Evolutionary conservation across 2,888 invertebrate genomes (phyloP).

Genomic region (Acronicta aceris): DNA sequence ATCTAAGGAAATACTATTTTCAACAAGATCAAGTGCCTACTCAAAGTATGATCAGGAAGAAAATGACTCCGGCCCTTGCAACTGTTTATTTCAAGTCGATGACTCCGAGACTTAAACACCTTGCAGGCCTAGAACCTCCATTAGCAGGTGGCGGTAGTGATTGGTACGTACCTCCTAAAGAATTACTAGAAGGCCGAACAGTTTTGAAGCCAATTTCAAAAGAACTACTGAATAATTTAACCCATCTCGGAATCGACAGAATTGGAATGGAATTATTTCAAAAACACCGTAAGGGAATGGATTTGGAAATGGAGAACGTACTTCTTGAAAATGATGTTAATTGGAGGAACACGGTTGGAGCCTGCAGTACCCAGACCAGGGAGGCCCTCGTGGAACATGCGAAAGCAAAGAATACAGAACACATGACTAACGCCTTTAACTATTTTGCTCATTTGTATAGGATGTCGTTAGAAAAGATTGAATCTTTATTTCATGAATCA

Average conservation of each 20-base stretch:
- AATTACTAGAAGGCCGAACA: constrained; percentile 70
- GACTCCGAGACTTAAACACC: constrained; percentile 71
- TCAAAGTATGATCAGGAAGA: constrained; percentile 75
- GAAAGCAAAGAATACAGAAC: constrained; percentile 65
- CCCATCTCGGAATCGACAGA: constrained; percentile 69
- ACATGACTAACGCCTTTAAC: constrained; percentile 68
- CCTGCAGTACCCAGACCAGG: constrained; percentile 59
- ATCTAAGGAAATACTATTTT: constrained; percentile 76
- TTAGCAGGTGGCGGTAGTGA: constrained; percentile 79
- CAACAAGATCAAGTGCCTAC: constrained; percentile 78
- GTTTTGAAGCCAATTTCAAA: constrained; percentile 75
- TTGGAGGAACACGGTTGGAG: constrained; percentile 70
- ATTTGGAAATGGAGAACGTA: constrained; percentile 62
- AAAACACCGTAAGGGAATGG: constrained; percentile 63
- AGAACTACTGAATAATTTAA: constrained; percentile 68
- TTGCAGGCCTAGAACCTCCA: constrained; percentile 80
- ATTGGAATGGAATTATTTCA: constrained; percentile 66
- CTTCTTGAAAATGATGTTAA: constrained; percentile 67
- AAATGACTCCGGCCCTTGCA: constrained; percentile 76
- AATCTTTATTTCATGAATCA: constrained; percentile 71
- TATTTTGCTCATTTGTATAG: constrained; percentile 71
- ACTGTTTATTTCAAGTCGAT: constrained; percentile 81
- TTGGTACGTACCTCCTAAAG: constrained; percentile 78
- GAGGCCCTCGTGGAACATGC: constrained; percentile 60
- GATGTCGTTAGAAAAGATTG: constrained; percentile 69